These are phyloP conservation scores for Channa argus DNA, from an alignment of 2,113 vertebrate species.

Conservation along the genomic window DNA sequence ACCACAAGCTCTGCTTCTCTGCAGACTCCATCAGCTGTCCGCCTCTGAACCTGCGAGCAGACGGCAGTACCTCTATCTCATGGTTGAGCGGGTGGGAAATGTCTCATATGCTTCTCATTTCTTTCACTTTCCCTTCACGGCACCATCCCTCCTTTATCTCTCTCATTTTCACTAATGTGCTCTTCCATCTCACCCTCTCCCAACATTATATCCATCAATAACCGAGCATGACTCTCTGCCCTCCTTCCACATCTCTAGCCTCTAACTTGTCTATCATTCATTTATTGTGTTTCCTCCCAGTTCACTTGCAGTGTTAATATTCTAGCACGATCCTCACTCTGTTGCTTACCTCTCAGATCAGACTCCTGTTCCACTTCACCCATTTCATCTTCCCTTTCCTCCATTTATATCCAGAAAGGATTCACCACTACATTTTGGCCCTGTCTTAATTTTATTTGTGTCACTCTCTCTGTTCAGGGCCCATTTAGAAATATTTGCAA, in stretches of 20 bases:
- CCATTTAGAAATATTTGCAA: not conserved
- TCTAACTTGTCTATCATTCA: not conserved
- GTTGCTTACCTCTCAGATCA: not conserved
- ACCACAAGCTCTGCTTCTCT: conserved; percentile 8
- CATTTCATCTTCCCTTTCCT: conserved; percentile 4
- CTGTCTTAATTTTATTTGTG: not conserved
- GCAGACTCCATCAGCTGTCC: not conserved
- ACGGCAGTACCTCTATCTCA: conserved; percentile 40
- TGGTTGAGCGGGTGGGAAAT: conserved; percentile 48
- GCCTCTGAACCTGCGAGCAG: conserved; percentile 29
- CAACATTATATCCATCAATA: conserved; percentile 41
- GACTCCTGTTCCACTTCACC: not conserved
- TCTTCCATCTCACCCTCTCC: conserved; percentile 38
- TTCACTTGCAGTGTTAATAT: conserved; percentile 27
- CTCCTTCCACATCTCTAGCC: conserved; percentile 11
- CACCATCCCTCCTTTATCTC: conserved; percentile 32
- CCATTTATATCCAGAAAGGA: conserved; percentile 1
- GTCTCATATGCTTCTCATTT: conserved; percentile 35
- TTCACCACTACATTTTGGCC: not conserved
- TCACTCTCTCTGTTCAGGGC: not conserved
- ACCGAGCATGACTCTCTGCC: conserved; percentile 6
- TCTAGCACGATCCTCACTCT: not conserved
- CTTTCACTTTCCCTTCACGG: not conserved
- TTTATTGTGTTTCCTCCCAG: conserved; percentile 31
- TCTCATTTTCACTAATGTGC: conserved; percentile 54